Conservation (phyloP, 2,113 vertebrate genomes). For the Zapus hudsonius region DNA sequence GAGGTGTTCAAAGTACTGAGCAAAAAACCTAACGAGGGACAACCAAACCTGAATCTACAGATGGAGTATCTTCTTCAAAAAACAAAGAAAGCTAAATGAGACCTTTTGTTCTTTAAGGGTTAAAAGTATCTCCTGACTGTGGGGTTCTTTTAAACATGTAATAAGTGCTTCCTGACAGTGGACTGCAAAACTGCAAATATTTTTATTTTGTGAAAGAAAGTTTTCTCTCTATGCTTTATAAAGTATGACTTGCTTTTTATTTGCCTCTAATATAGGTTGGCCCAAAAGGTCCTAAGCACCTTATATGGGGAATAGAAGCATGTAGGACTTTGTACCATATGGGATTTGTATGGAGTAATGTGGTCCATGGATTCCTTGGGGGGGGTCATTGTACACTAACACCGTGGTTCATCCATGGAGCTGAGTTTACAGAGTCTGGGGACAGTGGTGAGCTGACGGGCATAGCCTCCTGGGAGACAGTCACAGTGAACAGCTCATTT, state of each 20-base stretch:
- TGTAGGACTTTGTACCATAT: background rate
- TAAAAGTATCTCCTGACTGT: background rate
- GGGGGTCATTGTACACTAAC: no score
- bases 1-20: constrained; percentile 92
- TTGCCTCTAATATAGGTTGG: background rate
- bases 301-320: background rate
- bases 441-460: no score
- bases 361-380: no score
- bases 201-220: constrained; percentile 61
- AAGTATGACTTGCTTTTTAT: background rate
- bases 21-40: constrained; percentile 96
- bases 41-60: constrained; percentile 96
- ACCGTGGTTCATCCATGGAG: no score
- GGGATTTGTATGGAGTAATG: background rate
- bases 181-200: constrained; percentile 4
- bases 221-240: background rate
- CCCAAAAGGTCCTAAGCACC: constrained; percentile 24
- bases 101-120: background rate
- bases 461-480: no score
- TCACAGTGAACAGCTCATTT: no score
- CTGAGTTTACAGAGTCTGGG: no score
- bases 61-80: constrained; percentile 97
- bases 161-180: background rate
- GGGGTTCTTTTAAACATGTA: background rate
- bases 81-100: constrained; percentile 85